A percentile compares a stretch with the other conserved stretches of the same genome.
phyloP scores from a whole-genome alignment of 2,797 vertebrate genomes.

The Gorsachius magnificus region DNA sequence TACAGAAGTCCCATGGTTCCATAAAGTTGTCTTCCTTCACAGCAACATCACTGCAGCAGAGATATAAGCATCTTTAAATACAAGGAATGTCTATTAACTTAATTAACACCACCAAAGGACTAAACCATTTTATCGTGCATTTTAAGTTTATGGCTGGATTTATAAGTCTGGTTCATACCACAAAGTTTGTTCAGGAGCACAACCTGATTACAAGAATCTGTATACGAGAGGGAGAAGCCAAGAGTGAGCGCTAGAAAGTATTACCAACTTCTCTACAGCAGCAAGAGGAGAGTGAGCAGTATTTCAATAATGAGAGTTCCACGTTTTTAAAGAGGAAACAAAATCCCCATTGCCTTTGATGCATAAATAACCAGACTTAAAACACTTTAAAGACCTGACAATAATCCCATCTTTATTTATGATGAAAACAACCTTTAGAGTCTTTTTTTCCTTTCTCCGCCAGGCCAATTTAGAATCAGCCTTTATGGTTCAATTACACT shows the following conservation, averaged over 20 bases:
- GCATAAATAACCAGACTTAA: not conserved
- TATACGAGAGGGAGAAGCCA: not conserved
- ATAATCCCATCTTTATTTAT: not conserved
- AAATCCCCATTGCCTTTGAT: not conserved
- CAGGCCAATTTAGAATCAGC: not conserved
- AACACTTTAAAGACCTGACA: not conserved
- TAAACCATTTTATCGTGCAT: accelerated
- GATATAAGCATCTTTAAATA: not conserved
- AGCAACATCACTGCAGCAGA: not conserved
- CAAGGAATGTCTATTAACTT: not conserved
- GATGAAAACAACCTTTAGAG: not conserved
- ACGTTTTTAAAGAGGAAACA: not conserved
- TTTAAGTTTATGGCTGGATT: not conserved
- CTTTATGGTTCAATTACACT: not conserved
- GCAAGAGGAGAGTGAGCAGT: not conserved
- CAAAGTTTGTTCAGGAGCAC: not conserved
- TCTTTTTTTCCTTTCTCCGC: not conserved
- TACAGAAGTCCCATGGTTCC: not conserved
- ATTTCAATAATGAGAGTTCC: not conserved
- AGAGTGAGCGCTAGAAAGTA: not conserved
- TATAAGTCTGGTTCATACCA: not conserved
- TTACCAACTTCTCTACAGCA: not conserved
- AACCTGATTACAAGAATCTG: not conserved
- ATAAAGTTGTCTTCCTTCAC: not conserved
- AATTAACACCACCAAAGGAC: not conserved